Conservation (phyloP, 2,797 vertebrate species). For the Paedocypris micromegethes region DNA sequence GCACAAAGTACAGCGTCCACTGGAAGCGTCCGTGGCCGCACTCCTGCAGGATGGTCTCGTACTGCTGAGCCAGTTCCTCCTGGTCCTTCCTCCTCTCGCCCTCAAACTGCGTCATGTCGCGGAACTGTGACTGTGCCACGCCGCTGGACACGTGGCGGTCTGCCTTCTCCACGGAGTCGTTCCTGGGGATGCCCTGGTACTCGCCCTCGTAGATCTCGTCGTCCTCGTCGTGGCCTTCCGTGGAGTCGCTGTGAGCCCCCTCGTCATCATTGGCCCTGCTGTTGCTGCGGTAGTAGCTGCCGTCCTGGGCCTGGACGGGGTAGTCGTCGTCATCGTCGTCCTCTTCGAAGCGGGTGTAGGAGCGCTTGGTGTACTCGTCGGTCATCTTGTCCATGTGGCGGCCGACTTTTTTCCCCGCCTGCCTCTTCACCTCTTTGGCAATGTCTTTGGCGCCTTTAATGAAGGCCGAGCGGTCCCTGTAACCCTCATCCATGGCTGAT, state of each 20-base stretch:
- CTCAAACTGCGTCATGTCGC: constrained; percentile 73
- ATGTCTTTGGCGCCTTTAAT: constrained; percentile 96
- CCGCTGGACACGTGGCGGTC: constrained; percentile 55
- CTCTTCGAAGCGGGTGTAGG: constrained; percentile 90
- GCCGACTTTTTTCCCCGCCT: constrained; percentile 86
- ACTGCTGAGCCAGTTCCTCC: constrained; percentile 92
- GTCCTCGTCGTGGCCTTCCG: constrained; percentile 93
- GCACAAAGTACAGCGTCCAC: constrained; percentile 94
- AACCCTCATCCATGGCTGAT: constrained; percentile 83
- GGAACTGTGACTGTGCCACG: constrained; percentile 65
- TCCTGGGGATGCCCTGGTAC: constrained; percentile 92
- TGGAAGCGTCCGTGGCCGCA: constrained; percentile 96
- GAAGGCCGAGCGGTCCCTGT: constrained; percentile 88
- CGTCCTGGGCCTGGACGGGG: constrained; percentile 57
- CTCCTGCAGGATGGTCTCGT: constrained; percentile 91
- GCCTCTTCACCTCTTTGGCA: constrained; percentile 91
- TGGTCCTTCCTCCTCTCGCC: constrained; percentile 81
- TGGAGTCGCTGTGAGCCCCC: constrained; percentile 90
- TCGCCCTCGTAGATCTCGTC: constrained; percentile 98
- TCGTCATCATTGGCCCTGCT: constrained; percentile 81
- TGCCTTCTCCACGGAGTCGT: constrained; percentile 72
- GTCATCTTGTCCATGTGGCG: constrained; percentile 80
- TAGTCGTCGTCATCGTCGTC: constrained; percentile 89
- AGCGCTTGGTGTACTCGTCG: constrained; percentile 91
- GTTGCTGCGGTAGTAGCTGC: constrained; percentile 71